Percentiles rank a stretch among this genome's conserved stretches.
phyloP scores from a whole-genome alignment of 37 sponge, comb jelly and placozoan genomes.

The Axinella damicornis region DNA sequence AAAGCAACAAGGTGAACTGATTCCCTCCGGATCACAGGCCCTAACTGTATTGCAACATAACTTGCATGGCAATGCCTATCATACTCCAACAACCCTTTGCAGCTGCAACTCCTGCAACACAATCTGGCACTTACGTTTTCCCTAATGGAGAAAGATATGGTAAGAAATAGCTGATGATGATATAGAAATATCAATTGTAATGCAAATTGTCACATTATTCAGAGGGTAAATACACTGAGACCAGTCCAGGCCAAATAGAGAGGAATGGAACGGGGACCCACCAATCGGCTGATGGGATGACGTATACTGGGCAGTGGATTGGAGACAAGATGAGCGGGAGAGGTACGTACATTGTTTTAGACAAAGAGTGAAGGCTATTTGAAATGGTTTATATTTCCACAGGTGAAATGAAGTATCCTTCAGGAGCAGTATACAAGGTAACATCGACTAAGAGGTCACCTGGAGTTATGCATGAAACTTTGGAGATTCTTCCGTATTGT shows the following conservation, averaged over 20 bases:
- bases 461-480: too few species aligned
- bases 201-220: too few species aligned
- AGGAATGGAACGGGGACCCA: slow-evolving; percentile 71
- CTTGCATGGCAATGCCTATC: too few species aligned
- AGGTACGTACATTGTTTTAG: slow-evolving; percentile 28
- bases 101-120: slow-evolving; percentile 24
- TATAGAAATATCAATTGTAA: too few species aligned
- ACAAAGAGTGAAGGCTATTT: neutral
- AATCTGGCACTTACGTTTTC: slow-evolving; percentile 61
- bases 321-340: slow-evolving; percentile 62
- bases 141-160: slow-evolving; percentile 83
- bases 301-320: slow-evolving; percentile 68
- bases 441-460: too few species aligned
- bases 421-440: slow-evolving; percentile 44
- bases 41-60: too few species aligned
- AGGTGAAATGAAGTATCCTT: slow-evolving; percentile 29
- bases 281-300: slow-evolving; percentile 40
- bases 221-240: slow-evolving; percentile 68
- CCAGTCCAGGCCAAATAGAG: slow-evolving; percentile 26
- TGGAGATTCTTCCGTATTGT: too few species aligned
- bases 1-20: too few species aligned
- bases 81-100: too few species aligned
- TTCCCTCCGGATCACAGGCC: too few species aligned
- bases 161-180: slow-evolving; percentile 23
- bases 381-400: neutral